phyloP scores from a whole-genome alignment of 2,797 vertebrate species.

The Helostoma temminkii region DNA sequence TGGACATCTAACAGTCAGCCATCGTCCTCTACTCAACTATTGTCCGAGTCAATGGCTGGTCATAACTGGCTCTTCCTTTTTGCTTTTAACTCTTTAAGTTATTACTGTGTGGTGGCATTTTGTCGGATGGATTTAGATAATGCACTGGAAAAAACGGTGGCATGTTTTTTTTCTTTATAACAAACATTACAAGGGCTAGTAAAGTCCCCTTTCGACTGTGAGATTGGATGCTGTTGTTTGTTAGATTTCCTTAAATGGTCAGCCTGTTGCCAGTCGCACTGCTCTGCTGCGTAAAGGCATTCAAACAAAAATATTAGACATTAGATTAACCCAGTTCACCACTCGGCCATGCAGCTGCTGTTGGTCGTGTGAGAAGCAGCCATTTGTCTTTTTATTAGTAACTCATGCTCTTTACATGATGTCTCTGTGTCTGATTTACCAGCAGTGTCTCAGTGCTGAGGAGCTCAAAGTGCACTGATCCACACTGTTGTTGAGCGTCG shows the following conservation, averaged over 20 bases:
- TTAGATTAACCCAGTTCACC: slow-evolving; percentile 2
- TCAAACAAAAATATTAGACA: slow-evolving; percentile 6
- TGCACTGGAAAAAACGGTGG: too few species aligned
- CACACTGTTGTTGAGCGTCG: not conserved
- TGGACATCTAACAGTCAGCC: slow-evolving; percentile 31
- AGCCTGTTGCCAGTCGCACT: not conserved
- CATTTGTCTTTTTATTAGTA: slow-evolving; percentile 52
- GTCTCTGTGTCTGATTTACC: slow-evolving; percentile 40
- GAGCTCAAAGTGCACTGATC: not conserved
- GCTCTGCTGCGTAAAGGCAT: not conserved
- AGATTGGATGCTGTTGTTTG: not conserved
- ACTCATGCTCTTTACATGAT: slow-evolving; percentile 66
- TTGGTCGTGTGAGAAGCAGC: slow-evolving; percentile 62
- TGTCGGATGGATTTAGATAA: not conserved
- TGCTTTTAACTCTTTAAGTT: slow-evolving; percentile 16
- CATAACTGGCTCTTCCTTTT: not conserved
- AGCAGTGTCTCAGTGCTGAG: slow-evolving; percentile 31
- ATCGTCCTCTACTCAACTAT: slow-evolving; percentile 4
- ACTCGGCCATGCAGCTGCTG: slow-evolving; percentile 2
- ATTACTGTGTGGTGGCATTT: slow-evolving; percentile 1
- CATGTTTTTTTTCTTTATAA: slow-evolving; percentile 8
- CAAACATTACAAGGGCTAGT: not conserved
- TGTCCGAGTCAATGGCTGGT: slow-evolving; percentile 16
- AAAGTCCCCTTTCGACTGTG: not conserved
- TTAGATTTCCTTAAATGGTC: not conserved